Evolutionary conservation across 2,797 vertebrate species (phyloP).

Genomic region (Typhlichthys eigenmanni): DNA sequence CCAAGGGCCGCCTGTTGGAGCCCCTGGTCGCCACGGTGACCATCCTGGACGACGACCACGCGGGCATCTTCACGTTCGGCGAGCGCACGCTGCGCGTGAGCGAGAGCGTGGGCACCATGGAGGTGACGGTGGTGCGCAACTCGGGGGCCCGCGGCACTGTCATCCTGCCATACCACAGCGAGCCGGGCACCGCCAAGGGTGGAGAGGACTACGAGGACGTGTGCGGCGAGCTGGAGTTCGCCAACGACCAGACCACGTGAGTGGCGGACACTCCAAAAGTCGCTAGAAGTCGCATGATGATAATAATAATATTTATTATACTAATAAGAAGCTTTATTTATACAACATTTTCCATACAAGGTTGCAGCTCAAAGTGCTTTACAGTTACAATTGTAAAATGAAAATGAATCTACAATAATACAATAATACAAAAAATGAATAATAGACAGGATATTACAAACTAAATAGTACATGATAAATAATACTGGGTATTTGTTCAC

Average conservation of each 20-base stretch:
- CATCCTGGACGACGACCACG: conserved; percentile 96
- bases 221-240: conserved; percentile 89
- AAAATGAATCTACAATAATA: too few species aligned
- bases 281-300: background rate
- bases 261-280: conserved; percentile 28
- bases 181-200: conserved; percentile 82
- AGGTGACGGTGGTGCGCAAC: conserved; percentile 88
- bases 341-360: too few species aligned
- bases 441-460: too few species aligned
- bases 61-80: conserved; percentile 93
- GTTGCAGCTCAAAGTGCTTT: too few species aligned
- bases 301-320: too few species aligned
- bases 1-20: conserved; percentile 84
- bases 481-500: too few species aligned
- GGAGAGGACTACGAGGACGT: conserved; percentile 88
- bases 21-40: conserved; percentile 90
- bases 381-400: too few species aligned
- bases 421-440: too few species aligned
- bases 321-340: too few species aligned
- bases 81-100: conserved; percentile 85
- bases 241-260: conserved; percentile 93
- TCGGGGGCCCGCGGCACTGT: conserved; percentile 91
- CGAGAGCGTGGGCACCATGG: conserved; percentile 91
- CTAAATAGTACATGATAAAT: too few species aligned
- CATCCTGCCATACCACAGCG: conserved; percentile 85